A percentile compares a stretch with the other conserved stretches of the same genome.
Evolutionary conservation across 1,140 invertebrate species (phyloP).

Genomic region (Hyles vespertilio): DNA sequence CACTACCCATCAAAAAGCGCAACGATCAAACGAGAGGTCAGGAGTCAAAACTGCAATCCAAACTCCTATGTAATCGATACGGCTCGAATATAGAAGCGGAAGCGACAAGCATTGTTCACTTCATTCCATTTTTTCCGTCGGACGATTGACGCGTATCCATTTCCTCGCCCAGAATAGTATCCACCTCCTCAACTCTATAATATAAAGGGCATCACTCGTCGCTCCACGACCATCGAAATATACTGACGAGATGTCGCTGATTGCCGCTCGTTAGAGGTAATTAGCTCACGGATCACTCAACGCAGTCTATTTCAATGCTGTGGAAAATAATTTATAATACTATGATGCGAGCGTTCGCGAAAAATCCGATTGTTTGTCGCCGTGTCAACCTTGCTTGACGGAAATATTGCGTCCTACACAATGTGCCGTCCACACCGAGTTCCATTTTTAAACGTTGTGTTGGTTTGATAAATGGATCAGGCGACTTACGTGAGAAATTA

Average conservation of each 20-base stretch:
- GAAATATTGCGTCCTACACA: slow-evolving; percentile 11
- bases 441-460: no score
- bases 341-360: slow-evolving; percentile 34
- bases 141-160: slow-evolving; percentile 69
- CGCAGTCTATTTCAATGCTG: slow-evolving; percentile 53
- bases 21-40: slow-evolving; percentile 12
- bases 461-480: no score
- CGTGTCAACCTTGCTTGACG: slow-evolving; percentile 9
- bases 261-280: slow-evolving; percentile 66
- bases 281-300: slow-evolving; percentile 65
- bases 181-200: slow-evolving; percentile 50
- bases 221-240: slow-evolving; percentile 48
- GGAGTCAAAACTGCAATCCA: slow-evolving; percentile 6
- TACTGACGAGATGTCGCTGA: slow-evolving; percentile 52
- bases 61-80: slow-evolving; percentile 38
- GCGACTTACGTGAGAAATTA: no score
- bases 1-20: no score
- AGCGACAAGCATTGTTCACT: slow-evolving; percentile 44
- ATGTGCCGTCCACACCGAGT: background rate
- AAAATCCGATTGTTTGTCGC: slow-evolving; percentile 25
- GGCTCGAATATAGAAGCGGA: slow-evolving; percentile 53
- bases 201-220: slow-evolving; percentile 69
- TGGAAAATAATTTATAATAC: slow-evolving; percentile 54
- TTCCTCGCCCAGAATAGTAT: slow-evolving; percentile 63
- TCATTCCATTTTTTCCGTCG: slow-evolving; percentile 42